Conservation (phyloP, 1,140 invertebrate species). For the Gonioctena quinquepunctata region DNA sequence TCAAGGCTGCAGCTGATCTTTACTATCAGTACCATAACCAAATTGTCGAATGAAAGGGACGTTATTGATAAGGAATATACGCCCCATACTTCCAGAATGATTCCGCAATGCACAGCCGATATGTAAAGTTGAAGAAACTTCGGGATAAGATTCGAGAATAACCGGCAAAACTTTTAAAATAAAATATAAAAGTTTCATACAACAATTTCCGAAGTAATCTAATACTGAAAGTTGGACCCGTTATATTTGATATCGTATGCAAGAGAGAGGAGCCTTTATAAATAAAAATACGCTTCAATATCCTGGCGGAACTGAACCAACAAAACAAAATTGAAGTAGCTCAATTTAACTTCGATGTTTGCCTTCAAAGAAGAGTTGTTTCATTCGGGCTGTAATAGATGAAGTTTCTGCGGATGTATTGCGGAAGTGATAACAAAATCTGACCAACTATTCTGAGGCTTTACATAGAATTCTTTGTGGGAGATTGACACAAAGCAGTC, state of each 20-base stretch:
- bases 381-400: no score
- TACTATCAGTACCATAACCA: no score
- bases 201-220: constrained; percentile 34
- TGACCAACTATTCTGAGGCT: no score
- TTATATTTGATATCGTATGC: constrained; percentile 30
- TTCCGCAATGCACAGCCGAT: not conserved
- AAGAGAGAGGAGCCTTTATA: constrained; percentile 12
- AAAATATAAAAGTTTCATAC: constrained; percentile 32
- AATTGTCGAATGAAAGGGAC: not conserved
- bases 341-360: constrained; percentile 9
- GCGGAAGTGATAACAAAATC: no score
- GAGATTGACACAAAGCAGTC: no score
- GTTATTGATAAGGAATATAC: not conserved
- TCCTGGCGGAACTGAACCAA: constrained; percentile 5
- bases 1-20: no score
- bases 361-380: not conserved
- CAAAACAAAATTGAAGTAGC: constrained; percentile 12
- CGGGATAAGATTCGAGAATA: not conserved
- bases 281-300: constrained; percentile 27
- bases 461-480: not conserved
- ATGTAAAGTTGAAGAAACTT: constrained; percentile 11
- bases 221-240: constrained; percentile 28
- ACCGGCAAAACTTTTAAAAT: constrained; percentile 18
- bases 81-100: not conserved
- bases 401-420: no score